Conservation (phyloP, 2,797 vertebrate genomes). For the Philypnodon macrostomus region DNA sequence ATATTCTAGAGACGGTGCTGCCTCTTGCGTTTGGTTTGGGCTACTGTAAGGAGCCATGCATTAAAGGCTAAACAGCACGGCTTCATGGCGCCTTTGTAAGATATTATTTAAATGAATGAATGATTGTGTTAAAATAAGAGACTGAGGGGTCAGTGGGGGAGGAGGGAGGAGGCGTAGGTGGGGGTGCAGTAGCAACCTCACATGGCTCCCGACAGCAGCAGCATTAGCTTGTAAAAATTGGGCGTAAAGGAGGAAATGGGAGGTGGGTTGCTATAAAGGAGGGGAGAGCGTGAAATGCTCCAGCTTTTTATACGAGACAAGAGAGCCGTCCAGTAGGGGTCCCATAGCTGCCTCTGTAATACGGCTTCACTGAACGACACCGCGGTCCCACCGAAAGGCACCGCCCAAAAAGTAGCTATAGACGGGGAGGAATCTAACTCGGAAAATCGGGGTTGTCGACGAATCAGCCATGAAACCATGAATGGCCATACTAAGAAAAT, state of each 20-base stretch:
- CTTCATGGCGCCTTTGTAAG: background rate
- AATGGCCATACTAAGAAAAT: background rate
- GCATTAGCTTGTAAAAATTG: constrained; percentile 43
- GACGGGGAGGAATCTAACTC: constrained; percentile 29
- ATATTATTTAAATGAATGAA: constrained; percentile 16
- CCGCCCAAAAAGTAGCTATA: constrained; percentile 79
- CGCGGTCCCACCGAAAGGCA: constrained; percentile 69
- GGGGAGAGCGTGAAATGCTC: constrained; percentile 12
- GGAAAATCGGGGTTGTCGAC: constrained; percentile 9
- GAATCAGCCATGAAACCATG: constrained; percentile 2
- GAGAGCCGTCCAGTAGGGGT: constrained; percentile 25
- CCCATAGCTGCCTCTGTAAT: constrained; percentile 45
- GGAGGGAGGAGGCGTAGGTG: constrained; percentile 7
- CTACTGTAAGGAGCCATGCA: constrained; percentile 6
- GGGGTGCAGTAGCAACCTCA: constrained; percentile 42
- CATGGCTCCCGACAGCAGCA: constrained; percentile 53
- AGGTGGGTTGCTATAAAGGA: constrained; percentile 8
- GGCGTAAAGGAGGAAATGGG: constrained; percentile 39
- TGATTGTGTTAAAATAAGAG: constrained; percentile 43
- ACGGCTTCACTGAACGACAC: constrained; percentile 30
- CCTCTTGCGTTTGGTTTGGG: constrained; percentile 88
- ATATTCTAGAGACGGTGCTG: constrained; percentile 92
- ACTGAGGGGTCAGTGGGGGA: background rate
- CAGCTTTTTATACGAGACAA: constrained; percentile 18
- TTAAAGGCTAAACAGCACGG: background rate